Conservation (phyloP, 2,888 invertebrate species). For the Tinea pellionella region DNA sequence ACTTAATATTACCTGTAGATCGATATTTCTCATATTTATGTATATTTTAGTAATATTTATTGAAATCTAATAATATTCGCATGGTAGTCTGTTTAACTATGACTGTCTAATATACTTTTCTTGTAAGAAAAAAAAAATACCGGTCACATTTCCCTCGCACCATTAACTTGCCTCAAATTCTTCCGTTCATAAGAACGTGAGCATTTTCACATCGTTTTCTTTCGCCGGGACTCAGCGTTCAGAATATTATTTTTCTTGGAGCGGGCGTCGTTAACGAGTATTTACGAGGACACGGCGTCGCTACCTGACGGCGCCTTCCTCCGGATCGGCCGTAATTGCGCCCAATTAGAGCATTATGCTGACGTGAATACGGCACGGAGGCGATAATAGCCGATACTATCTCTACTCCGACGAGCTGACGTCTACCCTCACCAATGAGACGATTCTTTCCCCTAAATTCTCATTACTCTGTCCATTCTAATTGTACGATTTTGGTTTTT, state of each 20-base stretch:
- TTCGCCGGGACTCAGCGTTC: constrained; percentile 45
- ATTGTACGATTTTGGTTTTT: not conserved
- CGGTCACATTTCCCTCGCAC: constrained; percentile 38
- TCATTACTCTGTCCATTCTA: constrained; percentile 31
- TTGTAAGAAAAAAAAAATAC: constrained; percentile 35
- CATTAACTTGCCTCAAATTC: constrained; percentile 51
- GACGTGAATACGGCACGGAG: constrained; percentile 64
- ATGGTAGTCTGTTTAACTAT: too few species aligned
- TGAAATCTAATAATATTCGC: too few species aligned
- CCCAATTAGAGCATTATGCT: constrained; percentile 69
- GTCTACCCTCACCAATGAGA: constrained; percentile 18
- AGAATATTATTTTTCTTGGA: constrained; percentile 62
- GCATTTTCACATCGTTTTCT: constrained; percentile 49
- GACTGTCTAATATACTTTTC: constrained; percentile 35
- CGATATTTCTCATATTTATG: too few species aligned
- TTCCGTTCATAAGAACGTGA: constrained; percentile 46
- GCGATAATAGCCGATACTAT: constrained; percentile 63
- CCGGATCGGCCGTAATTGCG: constrained; percentile 61
- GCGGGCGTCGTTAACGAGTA: constrained; percentile 61
- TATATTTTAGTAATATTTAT: too few species aligned
- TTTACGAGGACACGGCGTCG: constrained; percentile 60
- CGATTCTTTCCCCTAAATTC: constrained; percentile 49
- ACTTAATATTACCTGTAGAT: too few species aligned
- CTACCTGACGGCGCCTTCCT: constrained; percentile 61
- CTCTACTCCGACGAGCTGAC: constrained; percentile 22